Evolutionary conservation across 1,140 invertebrate species (phyloP).

Genomic region (Zaprionus taronus): DNA sequence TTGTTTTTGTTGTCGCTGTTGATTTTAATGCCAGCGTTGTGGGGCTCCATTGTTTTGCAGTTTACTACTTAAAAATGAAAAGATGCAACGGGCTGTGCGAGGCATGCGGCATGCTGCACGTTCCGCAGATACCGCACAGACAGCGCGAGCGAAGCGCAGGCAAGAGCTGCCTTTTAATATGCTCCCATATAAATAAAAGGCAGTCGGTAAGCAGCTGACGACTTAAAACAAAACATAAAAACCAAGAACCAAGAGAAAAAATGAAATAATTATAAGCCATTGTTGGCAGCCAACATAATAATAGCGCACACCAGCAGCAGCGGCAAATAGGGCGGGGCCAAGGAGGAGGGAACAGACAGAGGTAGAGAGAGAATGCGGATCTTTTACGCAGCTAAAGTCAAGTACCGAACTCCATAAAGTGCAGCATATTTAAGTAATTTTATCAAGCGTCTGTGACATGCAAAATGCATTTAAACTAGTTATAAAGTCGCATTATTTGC

Average conservation of each 20-base stretch:
- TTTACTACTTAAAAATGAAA: conserved; percentile 58
- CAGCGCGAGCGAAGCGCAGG: neutral
- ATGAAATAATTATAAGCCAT: conserved; percentile 71
- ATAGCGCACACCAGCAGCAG: conserved; percentile 35
- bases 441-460: conserved; percentile 74
- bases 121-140: conserved; percentile 11
- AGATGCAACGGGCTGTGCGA: conserved; percentile 5
- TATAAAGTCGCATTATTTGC: conserved; percentile 81
- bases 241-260: conserved; percentile 12
- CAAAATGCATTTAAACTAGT: conserved; percentile 80
- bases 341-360: neutral
- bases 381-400: conserved; percentile 46
- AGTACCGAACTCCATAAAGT: conserved; percentile 43
- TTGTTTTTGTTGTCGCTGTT: conserved; percentile 32
- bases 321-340: neutral
- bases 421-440: conserved; percentile 58
- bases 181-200: conserved; percentile 24
- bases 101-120: neutral
- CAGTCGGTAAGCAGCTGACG: conserved; percentile 33
- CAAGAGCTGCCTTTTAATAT: conserved; percentile 16
- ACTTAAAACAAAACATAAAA: conserved; percentile 24
- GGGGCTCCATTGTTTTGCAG: conserved; percentile 58
- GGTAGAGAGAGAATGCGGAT: neutral
- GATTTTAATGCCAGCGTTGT: conserved; percentile 41
- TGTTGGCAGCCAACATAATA: conserved; percentile 67